A percentile compares a stretch with the other conserved stretches of the same genome.
Evolutionary conservation across 2,113 vertebrate species (phyloP).

Genomic region (Varanus komodoensis): DNA sequence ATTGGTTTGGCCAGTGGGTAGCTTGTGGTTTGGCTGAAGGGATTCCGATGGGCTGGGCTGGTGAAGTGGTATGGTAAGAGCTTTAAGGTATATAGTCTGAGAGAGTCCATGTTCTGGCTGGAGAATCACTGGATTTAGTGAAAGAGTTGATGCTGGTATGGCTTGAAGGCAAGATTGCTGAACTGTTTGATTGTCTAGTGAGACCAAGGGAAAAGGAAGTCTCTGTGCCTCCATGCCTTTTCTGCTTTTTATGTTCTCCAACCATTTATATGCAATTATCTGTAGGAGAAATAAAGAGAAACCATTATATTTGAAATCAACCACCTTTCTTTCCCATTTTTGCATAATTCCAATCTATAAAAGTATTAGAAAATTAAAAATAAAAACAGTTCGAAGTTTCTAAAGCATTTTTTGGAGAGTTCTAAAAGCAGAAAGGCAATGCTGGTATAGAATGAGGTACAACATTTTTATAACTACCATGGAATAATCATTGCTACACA

Average conservation of each 20-base stretch:
- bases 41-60: constrained; percentile 71
- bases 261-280: constrained; percentile 25
- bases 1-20: constrained; percentile 47
- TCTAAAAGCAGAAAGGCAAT: background rate
- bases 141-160: constrained; percentile 41
- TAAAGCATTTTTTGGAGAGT: background rate
- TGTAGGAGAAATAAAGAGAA: constrained; percentile 36
- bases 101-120: constrained; percentile 71
- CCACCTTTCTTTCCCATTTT: background rate
- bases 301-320: background rate
- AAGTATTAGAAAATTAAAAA: background rate
- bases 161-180: constrained; percentile 35
- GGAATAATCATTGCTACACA: background rate
- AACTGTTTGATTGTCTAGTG: constrained; percentile 15
- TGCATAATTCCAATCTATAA: background rate
- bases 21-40: constrained; percentile 60
- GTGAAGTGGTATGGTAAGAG: constrained; percentile 81
- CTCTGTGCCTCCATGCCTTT: constrained; percentile 73
- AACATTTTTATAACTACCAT: background rate
- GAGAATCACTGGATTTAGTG: constrained; percentile 39
- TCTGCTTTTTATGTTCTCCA: constrained; percentile 56
- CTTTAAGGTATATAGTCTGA: constrained; percentile 85
- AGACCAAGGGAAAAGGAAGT: background rate
- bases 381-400: background rate
- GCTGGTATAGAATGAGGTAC: background rate